phyloP scores from a whole-genome alignment of 2,888 invertebrate species.

The Thyatira batis region DNA sequence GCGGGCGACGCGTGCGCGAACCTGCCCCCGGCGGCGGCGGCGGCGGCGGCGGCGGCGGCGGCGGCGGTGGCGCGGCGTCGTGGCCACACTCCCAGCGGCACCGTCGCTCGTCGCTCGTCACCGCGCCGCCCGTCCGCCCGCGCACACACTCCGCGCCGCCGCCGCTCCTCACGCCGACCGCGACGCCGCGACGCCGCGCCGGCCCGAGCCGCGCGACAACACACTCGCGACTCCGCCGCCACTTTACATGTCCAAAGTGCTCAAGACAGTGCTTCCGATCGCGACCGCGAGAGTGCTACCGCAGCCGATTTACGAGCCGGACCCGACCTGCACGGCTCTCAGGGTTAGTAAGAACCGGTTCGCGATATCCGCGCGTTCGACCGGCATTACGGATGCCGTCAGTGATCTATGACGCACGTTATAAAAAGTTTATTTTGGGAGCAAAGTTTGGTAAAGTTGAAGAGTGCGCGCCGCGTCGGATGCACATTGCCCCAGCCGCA shows the following conservation, averaged over 20 bases:
- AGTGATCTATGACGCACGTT: conserved; percentile 60
- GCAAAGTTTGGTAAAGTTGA: conserved; percentile 73
- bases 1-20: conserved; percentile 64
- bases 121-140: conserved; percentile 53
- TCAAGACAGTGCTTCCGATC: conserved; percentile 78
- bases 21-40: conserved; percentile 55
- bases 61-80: conserved; percentile 39
- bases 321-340: conserved; percentile 74
- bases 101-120: conserved; percentile 49
- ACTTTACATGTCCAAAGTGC: conserved; percentile 79
- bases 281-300: conserved; percentile 77
- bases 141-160: conserved; percentile 70
- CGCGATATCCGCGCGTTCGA: conserved; percentile 38
- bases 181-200: conserved; percentile 75
- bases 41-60: conserved; percentile 45
- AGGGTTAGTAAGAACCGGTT: conserved; percentile 71
- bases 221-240: conserved; percentile 57
- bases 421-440: conserved; percentile 74
- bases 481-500: conserved; percentile 73
- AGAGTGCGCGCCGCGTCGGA: conserved; percentile 68
- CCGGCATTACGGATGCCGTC: conserved; percentile 39
- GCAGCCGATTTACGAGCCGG: conserved; percentile 72
- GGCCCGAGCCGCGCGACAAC: conserved; percentile 71
- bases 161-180: conserved; percentile 59
- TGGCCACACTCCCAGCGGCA: conserved; percentile 52